Evolutionary conservation across 2,113 vertebrate species (phyloP), one percentile per base, ranked within the genome.

Genomic region (Ophthalmotilapia sp.): DNA sequence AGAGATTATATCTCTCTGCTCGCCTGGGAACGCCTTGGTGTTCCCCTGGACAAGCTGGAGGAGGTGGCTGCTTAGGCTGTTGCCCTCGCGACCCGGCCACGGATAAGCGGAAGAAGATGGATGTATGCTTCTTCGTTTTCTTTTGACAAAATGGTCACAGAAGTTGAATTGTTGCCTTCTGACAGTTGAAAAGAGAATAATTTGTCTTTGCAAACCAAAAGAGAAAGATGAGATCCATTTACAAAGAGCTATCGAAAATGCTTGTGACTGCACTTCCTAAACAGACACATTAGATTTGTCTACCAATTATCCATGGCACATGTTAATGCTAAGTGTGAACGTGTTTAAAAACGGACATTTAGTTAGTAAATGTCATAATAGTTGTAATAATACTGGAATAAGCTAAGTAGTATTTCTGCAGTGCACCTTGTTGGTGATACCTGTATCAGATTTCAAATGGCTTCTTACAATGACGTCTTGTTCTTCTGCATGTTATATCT

Each of bases 21-120:
- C 9, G 31, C 31, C 58, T 62, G 58, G 58, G 58, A 11, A 62
- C 1, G 2, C 1, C 1, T 62, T 62, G 17, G 58, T 7, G 17
- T 62, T 12, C 31, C 58, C 58, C 31, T 1, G 58, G 58, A n/a
- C 1, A 1, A 36, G 58, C 58, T 62, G 31, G 31, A 62, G 31
- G 58, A 62, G 31, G 31, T 36, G 17, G 31, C 58, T 11, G n/a
- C n/a, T 54, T 54, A 12, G n/a, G n/a, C n/a, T 54, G 51, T 0
- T 54, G 5, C 51, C n/a, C n/a, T 2, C 5, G 5, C 3, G 1
- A 54, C 51, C 51, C 1, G 5, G 5, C 51, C n/a, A 2, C 10
- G 3, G 51, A 21, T 54, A 21, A 54, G n/a, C 5, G 10, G 31
- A 36, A 5, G 58, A 36, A 62, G 3, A 62, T 62, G 2, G 9